Base-by-base conservation (phyloP, 2,888 invertebrate genomes). In the Clistopyga incitator region DNA sequence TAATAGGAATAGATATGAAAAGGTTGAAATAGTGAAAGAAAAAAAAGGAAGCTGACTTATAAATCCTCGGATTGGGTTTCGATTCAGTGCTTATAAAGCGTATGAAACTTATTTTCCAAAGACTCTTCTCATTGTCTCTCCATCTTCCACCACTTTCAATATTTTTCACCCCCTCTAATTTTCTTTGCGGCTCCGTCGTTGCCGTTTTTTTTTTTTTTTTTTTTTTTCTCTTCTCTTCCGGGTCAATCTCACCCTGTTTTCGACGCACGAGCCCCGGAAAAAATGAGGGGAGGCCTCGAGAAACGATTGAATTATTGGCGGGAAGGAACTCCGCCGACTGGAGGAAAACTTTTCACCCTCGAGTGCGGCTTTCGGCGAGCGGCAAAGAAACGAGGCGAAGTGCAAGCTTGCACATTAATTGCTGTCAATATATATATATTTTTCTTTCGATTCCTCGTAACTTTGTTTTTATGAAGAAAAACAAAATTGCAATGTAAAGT, bases 271-370 rank as follows among this genome's bases (percentile, higher is more conserved):
- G 25, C 23, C 29, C 20, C 52, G 81, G 52, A 86, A 82, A 82
- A 79, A 78, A 79, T 81, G 82, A 76, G 64, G 42, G 54, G 68
- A 65, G 50, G 81, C 75, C 68, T 50, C 81, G 82, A 70, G 65
- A 82, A 82, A 71, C 82, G 81, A 88, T 87, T 86, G 87, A 88
- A 87, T 88, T 88, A 88, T 88, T 85, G 86, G 82, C 70, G 56
- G 82, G 65, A 78, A 52, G 65, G 68, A 56, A 13, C 47, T 29
- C 42, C 74, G 81, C 78, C 71, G 47, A 54, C 67, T 68, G 38
- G 34, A 20, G 76, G 84, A 84, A 87, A 88, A 87, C 75, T 86
- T 86, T 87, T 83, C 80, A 72, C 50, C 74, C 84, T 78, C 80
- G 61, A 67, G 20, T 45, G 70, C 42, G 50, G 15, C 34, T 56